These are phyloP conservation scores for Hyles vespertilio DNA, from an alignment of 1,140 invertebrate genomes.

Conservation along the genomic window DNA sequence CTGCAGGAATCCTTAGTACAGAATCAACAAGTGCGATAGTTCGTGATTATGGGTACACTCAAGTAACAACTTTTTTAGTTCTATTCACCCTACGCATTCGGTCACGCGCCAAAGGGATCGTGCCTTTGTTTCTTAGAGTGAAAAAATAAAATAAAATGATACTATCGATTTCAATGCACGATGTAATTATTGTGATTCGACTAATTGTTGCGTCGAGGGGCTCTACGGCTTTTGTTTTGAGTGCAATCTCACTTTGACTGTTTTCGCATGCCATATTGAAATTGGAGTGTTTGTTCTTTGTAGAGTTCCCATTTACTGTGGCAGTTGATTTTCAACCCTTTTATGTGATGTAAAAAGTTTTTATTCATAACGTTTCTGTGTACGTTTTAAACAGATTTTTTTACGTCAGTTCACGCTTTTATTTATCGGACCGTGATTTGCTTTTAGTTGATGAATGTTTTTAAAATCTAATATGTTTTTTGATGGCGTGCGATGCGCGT, in stretches of 20 bases:
- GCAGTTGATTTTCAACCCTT: no score
- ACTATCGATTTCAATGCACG: slow-evolving; percentile 63
- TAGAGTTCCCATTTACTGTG: neutral
- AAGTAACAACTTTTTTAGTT: neutral
- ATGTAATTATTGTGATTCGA: slow-evolving; percentile 62
- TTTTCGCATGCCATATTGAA: slow-evolving; percentile 62
- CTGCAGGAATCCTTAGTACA: neutral
- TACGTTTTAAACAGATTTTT: no score
- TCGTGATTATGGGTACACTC: no score
- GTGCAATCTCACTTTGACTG: slow-evolving; percentile 57
- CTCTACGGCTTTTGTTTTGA: slow-evolving; percentile 55
- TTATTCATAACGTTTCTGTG: no score
- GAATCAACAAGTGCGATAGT: no score
- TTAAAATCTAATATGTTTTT: slow-evolving; percentile 8
- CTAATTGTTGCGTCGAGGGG: slow-evolving; percentile 59
- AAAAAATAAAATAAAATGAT: slow-evolving; percentile 53
- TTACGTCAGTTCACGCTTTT: no score
- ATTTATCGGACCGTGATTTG: slow-evolving; percentile 22
- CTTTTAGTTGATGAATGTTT: slow-evolving; percentile 30
- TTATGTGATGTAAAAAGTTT: no score
- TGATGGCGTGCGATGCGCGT: no score
- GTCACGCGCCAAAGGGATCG: slow-evolving; percentile 60
- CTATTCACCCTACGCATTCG: slow-evolving; percentile 24
- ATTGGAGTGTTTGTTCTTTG: slow-evolving; percentile 44
- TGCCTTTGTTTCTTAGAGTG: slow-evolving; percentile 45